Evolutionary conservation across 2,888 invertebrate genomes (phyloP).

Genomic region (Troides aeacus): DNA sequence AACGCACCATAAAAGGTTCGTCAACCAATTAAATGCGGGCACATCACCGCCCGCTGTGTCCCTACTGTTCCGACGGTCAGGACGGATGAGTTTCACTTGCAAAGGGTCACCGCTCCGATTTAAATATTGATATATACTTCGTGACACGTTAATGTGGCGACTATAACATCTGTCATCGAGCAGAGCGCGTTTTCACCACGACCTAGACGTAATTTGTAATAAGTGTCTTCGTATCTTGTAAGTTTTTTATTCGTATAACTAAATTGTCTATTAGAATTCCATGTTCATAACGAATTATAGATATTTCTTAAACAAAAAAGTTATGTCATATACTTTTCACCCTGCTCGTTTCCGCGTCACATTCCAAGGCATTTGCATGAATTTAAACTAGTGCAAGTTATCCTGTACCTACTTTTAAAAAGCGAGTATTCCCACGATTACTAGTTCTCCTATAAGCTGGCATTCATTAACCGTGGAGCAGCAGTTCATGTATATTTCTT

Average conservation of each 20-base stretch:
- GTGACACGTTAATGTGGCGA: constrained; percentile 22
- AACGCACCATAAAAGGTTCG: constrained; percentile 50
- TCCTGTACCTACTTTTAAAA: constrained; percentile 9
- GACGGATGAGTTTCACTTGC: constrained; percentile 36
- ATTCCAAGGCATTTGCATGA: not conserved
- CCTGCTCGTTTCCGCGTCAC: not conserved
- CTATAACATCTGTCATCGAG: constrained; percentile 16
- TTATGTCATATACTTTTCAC: too few relatives aligned
- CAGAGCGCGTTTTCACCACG: constrained; percentile 14
- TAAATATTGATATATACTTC: constrained; percentile 22
- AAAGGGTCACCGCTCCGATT: constrained; percentile 25
- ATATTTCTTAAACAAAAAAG: too few relatives aligned
- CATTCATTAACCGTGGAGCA: constrained; percentile 48
- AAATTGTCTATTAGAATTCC: constrained; percentile 45
- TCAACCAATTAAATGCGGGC: constrained; percentile 53
- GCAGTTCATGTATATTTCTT: constrained; percentile 45
- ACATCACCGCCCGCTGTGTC: constrained; percentile 48
- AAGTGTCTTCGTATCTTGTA: constrained; percentile 29
- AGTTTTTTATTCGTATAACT: constrained; percentile 37
- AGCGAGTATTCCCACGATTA: constrained; percentile 46
- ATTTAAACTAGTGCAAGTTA: not conserved
- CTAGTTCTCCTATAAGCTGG: constrained; percentile 42
- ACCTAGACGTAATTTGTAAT: constrained; percentile 37
- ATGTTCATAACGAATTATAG: too few relatives aligned
- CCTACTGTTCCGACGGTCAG: constrained; percentile 48